Base-by-base conservation (phyloP, 1,140 invertebrate species). In the Hydropsyche tenuis region DNA sequence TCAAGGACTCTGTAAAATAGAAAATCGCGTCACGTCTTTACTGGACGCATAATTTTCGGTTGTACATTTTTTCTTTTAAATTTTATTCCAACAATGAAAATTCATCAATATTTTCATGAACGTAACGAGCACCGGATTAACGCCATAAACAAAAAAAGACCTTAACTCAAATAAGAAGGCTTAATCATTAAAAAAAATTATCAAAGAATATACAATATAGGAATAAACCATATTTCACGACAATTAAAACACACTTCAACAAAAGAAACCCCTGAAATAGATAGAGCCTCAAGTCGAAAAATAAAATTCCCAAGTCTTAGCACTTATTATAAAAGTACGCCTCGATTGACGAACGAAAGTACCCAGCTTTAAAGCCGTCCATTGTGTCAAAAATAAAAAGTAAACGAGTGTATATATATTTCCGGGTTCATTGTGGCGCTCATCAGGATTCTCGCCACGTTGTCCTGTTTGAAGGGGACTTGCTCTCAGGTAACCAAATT, bases 401-500 rank as follows among this genome's bases (percentile, higher is more conserved):
- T 9, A 37, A 37, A 37, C 30, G 30, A 37, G 30, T 37, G 30
- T 63, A 30, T 62, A 25, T 62, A 48, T 42, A 42, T 63, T 23
- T 25, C 20, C 23, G 23, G 30, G 48, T 53, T 53, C 48, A 53
- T 53, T 53, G 48, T 53, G 48, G 48, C 37, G 25, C 63, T 66
- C 30, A 66, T 66, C 63, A 66, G 42, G 30, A 66, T 66, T 66
- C 63, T n/a, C 18, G 37, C 18, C 25, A 20, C 63, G 63, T 43
- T 22, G 42, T 42, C 63, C 30, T 66, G 63, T 66, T 66, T 66
- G 63, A 66, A 66, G 63, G 22, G 65, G 45, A 68, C 45, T 68
- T 68, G 45, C 65, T 48, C 42, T 43, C 45, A 48, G 65, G 65
- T 68, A 48, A 68, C 65, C 43, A 68, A 68, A 68, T 68, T 68